Evolutionary conservation across 2,888 invertebrate species (phyloP).

Genomic region (Eulithis testata): DNA sequence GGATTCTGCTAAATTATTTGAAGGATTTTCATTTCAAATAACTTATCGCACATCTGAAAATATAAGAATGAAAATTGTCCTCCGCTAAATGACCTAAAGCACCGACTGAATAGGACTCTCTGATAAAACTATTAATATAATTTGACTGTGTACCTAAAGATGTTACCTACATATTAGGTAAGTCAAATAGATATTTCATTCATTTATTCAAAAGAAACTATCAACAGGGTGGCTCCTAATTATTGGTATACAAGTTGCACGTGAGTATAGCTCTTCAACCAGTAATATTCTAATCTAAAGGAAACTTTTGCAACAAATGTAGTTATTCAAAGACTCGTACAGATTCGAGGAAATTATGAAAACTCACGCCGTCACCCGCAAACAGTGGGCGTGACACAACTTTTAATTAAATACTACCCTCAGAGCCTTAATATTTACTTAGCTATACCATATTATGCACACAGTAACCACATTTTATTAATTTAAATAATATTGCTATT

Average conservation of each 20-base stretch:
- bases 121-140: too few relatives aligned
- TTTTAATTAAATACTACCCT: slow-evolving; percentile 75
- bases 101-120: too few relatives aligned
- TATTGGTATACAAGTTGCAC: not conserved
- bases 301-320: slow-evolving; percentile 29
- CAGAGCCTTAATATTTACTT: slow-evolving; percentile 8
- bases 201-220: too few relatives aligned
- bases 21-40: not conserved
- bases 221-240: too few relatives aligned
- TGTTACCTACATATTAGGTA: too few relatives aligned
- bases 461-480: too few relatives aligned
- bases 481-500: too few relatives aligned
- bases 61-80: too few relatives aligned
- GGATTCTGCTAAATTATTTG: slow-evolving; percentile 19
- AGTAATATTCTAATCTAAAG: slow-evolving; percentile 12
- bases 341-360: slow-evolving; percentile 55
- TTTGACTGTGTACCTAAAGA: too few relatives aligned
- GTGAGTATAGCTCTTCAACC: not conserved
- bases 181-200: too few relatives aligned
- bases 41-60: too few relatives aligned
- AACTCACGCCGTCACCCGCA: slow-evolving; percentile 60
- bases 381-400: slow-evolving; percentile 64
- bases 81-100: too few relatives aligned
- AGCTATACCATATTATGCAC: not conserved
- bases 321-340: slow-evolving; percentile 35